Base-by-base conservation (phyloP, 2,113 vertebrate species). In the Channa argus region DNA sequence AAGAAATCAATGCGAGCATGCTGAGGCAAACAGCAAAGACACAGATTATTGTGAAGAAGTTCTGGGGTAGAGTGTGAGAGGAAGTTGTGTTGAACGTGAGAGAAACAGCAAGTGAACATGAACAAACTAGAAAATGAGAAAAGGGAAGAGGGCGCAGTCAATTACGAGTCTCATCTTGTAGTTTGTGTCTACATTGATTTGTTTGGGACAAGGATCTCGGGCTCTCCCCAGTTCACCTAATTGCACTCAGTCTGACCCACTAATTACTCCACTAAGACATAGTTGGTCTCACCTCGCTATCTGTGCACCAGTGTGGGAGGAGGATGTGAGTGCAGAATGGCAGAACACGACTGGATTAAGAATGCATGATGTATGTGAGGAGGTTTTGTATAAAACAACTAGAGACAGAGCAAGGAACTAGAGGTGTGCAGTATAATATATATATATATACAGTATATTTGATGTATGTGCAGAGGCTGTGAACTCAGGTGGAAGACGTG, bases 131-230 rank as follows among this genome's bases (percentile, higher is more conserved):
- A 82, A 82, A 79, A 77, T 61, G 72, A 83, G 77, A 81, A 67
- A 62, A 64, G 49, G 71, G 67, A 74, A 56, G 46, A 72, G 61
- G 71, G 74, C 56, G 37, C 38, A 92, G 88, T 91, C 89, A 89
- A 91, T 94, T 92, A 93, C 83, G n/a, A 85, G 75, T 89, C 80
- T 71, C 79, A 66, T 89, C 88, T 92, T 77, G 82, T 82, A 85
- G 83, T 83, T 88, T 86, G 87, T 80, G 84, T 91, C 92, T 46
- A 62, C 86, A 93, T 88, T 89, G 90, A 94, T 94, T 92, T 92
- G 88, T 74, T 85, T 65, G 59, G 74, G 79, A 82, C 71, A 61
- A 71, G 88, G 80, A 82, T 86, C 79, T 87, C 82, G 63, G 77
- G 74, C 68, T 86, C 78, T 78, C 53, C 46, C 38, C 68, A 63